Evolutionary conservation across 2,797 vertebrate genomes (phyloP).

Genomic region (Capromys pilorides): DNA sequence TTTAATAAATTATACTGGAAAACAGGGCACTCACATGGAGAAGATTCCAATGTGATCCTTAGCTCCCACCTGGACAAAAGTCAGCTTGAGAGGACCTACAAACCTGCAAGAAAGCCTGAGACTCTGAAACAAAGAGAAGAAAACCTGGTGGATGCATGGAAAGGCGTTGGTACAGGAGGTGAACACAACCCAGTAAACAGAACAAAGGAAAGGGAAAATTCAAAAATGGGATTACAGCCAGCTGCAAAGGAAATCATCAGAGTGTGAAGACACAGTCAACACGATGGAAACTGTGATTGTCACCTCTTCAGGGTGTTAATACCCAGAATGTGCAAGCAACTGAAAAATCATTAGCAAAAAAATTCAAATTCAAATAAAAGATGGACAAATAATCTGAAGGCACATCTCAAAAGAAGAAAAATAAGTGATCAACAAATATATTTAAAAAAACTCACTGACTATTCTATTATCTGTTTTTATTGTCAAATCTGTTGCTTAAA

Average conservation of each 20-base stretch:
- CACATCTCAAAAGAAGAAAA: background rate
- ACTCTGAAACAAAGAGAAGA: background rate
- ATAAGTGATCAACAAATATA: background rate
- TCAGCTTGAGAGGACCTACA: background rate
- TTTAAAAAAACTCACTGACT: background rate
- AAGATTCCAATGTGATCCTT: too few relatives aligned
- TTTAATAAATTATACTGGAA: background rate
- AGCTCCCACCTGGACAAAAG: too few relatives aligned
- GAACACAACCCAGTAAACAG: background rate
- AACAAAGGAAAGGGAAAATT: background rate
- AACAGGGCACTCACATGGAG: background rate
- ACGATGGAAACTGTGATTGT: background rate
- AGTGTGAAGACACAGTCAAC: background rate
- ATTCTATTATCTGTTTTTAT: too few relatives aligned
- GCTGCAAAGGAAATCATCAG: background rate
- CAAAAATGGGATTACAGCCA: background rate
- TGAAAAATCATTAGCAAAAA: background rate
- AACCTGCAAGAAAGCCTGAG: background rate
- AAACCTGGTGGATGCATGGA: background rate
- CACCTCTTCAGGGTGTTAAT: too few relatives aligned
- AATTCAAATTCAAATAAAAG: background rate
- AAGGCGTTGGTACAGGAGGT: background rate
- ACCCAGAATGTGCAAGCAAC: background rate
- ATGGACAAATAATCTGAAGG: background rate
- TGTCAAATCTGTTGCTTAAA: too few relatives aligned